Evolutionary conservation across 2,888 invertebrate species (phyloP), one percentile per base, ranked within the genome.

Genomic region (Habroteleia sp.): DNA sequence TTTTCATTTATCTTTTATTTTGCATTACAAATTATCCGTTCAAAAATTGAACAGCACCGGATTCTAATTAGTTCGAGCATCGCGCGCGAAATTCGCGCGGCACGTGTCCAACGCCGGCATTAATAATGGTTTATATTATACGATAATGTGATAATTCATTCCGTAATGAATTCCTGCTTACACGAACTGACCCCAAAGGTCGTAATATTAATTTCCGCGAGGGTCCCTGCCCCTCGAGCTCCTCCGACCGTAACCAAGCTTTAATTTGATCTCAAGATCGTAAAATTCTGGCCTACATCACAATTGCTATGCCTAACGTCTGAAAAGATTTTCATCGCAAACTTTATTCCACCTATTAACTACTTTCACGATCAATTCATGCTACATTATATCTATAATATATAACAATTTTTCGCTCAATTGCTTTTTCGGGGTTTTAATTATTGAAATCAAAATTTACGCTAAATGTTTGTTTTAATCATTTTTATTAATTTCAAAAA

Each of bases 191-290:
- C 78, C 74, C 68, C 75, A 65, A 35, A 60, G 68, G 65, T 74
- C 44, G 58, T 63, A 52, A 68, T 77, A 76, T 76, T 76, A 77
- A 78, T 77, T 78, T 77, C 68, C 50, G 58, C 63, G 44, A 62
- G 71, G 77, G 73, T 73, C 54, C 60, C 23, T 27, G 17, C 41
- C 44, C 60, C 63, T 62, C 63, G 56, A 48, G 41, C 35, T 52
- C 52, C 39, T 42, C 39, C 56, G 39, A 77, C 77, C 77, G 74
- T 79, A 80, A 82, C 77, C 69, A 74, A 76, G 77, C 77, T 78
- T 79, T 79, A 80, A 81, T 82, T 79, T 77, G 74, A 79, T 81
- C 77, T 77, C 69, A 65, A 74, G 73, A 74, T 80, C 79, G 78
- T 80, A 79, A 80, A 80, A 79, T 66, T 71, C 52, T 63, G 63